Evolutionary conservation across 2,888 invertebrate species (phyloP), one percentile per base, ranked within the genome.

Genomic region (Sinhomidia bicolor): DNA sequence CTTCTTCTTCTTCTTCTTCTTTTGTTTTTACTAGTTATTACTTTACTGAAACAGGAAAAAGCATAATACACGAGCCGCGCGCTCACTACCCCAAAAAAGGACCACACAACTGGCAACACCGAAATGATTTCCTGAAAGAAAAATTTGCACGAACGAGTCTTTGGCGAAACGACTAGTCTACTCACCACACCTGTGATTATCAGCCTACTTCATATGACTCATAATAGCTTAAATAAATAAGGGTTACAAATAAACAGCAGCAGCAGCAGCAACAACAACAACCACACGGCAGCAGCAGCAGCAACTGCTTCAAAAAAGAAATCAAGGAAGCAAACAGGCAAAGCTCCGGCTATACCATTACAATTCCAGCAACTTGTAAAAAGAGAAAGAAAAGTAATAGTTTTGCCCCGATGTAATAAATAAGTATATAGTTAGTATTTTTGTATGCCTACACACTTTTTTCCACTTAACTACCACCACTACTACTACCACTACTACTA

Each of bases 81-180:
- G 26, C 26, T 17, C 51, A 32, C n/a, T n/a, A n/a, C n/a, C n/a
- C 14, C 12, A 26, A 20, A 51, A 65, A 74, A 81, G 62, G 86
- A 87, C 86, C 86, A 87, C 86, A 87, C 86, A 87, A 81, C 79
- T 47, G 47, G 86, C 68, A 80, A 87, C 83, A 83, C 60, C 74
- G 47, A 81, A 87, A 74, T 81, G 60, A 87, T 74, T 87, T 87
- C 81, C 86, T 74, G 68, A 32, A 54, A 71, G n/a, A 80, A 51
- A 86, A 87, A 81, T 71, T 81, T 87, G 86, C 86, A 87, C 86
- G 86, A 87, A 87, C 71, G 26, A 47, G 32, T 23, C 36, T 79
- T 41, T 71, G 76, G 74, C 74, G 3, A 62, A 85, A 85, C 32
- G 41, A 26, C 57, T 79, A 62, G 65, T 36, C 65, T 57, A 32